Conservation (phyloP, 2,888 invertebrate genomes). For the Ametastegia equiseti region DNA sequence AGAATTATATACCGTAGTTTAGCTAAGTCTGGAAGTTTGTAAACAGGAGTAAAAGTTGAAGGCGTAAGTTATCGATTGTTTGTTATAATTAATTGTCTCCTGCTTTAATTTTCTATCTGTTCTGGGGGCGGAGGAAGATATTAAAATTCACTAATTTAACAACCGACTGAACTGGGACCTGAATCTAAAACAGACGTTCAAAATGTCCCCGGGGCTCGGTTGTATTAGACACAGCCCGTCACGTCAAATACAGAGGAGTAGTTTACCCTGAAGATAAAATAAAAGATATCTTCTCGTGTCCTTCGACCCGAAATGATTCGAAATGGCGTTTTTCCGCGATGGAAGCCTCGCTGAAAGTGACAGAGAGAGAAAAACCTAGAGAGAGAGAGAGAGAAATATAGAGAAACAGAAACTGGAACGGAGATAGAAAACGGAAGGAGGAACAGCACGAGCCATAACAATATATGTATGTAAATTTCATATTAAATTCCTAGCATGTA, state of each 20-base stretch:
- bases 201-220: slow-evolving; percentile 30
- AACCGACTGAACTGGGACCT: slow-evolving; percentile 18
- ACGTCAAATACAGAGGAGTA: slow-evolving; percentile 39
- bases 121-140: not conserved
- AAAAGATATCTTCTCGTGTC: slow-evolving; percentile 40
- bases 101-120: not conserved
- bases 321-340: slow-evolving; percentile 24
- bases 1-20: not conserved
- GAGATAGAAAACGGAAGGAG: not conserved
- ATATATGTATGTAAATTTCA: slow-evolving; percentile 8
- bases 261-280: slow-evolving; percentile 39
- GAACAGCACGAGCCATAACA: not conserved
- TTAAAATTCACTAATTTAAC: slow-evolving; percentile 31
- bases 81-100: slow-evolving; percentile 3
- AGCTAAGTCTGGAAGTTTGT: not conserved
- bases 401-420: not conserved
- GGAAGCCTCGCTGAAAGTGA: not conserved
- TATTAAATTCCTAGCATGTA: slow-evolving; percentile 13
- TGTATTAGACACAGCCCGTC: slow-evolving; percentile 36
- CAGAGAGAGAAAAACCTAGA: not conserved
- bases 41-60: not conserved
- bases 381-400: not conserved
- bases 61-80: not conserved
- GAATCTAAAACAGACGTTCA: slow-evolving; percentile 39
- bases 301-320: slow-evolving; percentile 44